phyloP scores from a whole-genome alignment of 2,113 vertebrate genomes.

The Crocuta crocuta region DNA sequence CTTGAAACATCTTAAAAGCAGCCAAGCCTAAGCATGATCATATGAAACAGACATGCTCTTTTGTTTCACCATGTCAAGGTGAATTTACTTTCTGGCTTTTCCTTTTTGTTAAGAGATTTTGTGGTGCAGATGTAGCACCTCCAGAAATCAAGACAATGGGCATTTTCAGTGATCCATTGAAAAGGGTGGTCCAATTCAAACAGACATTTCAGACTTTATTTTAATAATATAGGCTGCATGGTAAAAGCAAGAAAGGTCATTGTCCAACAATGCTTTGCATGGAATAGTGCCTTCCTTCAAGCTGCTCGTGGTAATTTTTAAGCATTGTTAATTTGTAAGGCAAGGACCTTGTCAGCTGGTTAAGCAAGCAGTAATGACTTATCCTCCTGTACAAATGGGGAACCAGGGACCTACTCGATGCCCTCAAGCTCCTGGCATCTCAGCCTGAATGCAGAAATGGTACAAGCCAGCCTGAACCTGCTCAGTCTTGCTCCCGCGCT shows the following conservation, averaged over 20 bases:
- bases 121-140: neutral
- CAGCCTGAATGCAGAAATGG: no score
- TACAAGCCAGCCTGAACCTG: neutral
- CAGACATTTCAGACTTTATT: neutral
- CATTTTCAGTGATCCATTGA: neutral
- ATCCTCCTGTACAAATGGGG: neutral
- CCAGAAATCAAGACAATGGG: neutral
- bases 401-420: neutral
- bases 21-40: slow-evolving; percentile 20
- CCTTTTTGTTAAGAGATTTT: slow-evolving; percentile 19
- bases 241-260: neutral
- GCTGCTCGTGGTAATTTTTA: neutral
- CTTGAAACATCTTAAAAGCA: slow-evolving; percentile 63
- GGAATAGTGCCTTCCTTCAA: neutral
- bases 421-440: neutral
- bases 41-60: slow-evolving; percentile 27
- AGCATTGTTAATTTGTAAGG: neutral
- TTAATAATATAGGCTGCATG: neutral
- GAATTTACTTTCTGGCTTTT: neutral
- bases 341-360: neutral
- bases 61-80: neutral
- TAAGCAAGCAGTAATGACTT: neutral
- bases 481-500: neutral
- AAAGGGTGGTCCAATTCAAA: neutral
- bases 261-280: neutral